phyloP scores from a whole-genome alignment of 2,113 vertebrate genomes.

The rabbit (Oryctolagus cuniculus) region mOryCun1.1 NC_091442.1:40109501-40110000 shows the following conservation, averaged over 20 bases:
- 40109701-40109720: not conserved
- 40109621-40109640: not conserved
- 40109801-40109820: not conserved
- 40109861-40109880: conserved; percentile 1
- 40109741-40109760: not conserved
- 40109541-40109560: not conserved
- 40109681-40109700: not conserved
- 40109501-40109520: not conserved
- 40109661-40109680: conserved; percentile 55
- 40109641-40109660: conserved; percentile 19
- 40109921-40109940: not conserved
- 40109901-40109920: not conserved
- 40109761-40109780: not conserved
- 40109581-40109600: not conserved
- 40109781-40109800: conserved; percentile 40
- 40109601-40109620: conserved; percentile 14
- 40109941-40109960: not conserved
- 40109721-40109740: conserved; percentile 41
- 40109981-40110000: conserved; percentile 22
- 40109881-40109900: conserved; percentile 44
- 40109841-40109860: not conserved
- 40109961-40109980: not conserved
- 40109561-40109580: not conserved
- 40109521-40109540: not conserved
- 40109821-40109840: not conserved